Evolutionary conservation across 1,140 invertebrate genomes (phyloP), one percentile per base, ranked within the genome.

Genomic region (Archivesica marissinica): DNA sequence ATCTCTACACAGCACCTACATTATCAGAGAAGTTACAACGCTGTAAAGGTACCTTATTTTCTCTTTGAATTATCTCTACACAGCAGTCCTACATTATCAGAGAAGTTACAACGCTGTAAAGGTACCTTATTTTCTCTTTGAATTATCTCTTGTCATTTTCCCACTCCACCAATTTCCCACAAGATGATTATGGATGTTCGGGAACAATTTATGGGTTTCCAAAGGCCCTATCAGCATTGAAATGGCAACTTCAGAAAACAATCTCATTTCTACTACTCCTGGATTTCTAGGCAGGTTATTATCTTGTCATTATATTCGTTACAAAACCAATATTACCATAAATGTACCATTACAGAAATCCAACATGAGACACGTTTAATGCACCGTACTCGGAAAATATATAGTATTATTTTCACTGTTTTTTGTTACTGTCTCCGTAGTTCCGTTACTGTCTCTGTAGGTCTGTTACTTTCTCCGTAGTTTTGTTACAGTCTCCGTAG

Each of bases 71-170:
- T 25, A 99, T 94, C 95, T 99, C 35, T 94, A 99, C 87, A 95
- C 94, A 28, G 97, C 96, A 23, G 95, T 99, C 68, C 96, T 99
- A 90, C 95, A 97, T 90, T 99, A 97, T 93, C 98, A 99, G 94
- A 88, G 92, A 64, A 94, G 94, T 84, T 89, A 92, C 81, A 44
- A 87, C 35, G 88, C 88, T 61, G 84, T 93, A 30, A 70, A 91
- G 90, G 93, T 94, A 11, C 64, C 9, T 64, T 20, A 3, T 1
- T 25, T 47, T 9, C 20, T 20, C 11, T 13, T 6, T 70, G 7
- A 3, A 17, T 25, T 52, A 0, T 50, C 17, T 72, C n/a, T 39
- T 50, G 23, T 74, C 28, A 75, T 33, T 28, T 33, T 4, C 0
- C 20, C 3, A 56, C 13, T 74, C 28, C 2, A 41, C 25, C 39